Evolutionary conservation across 2,888 invertebrate genomes (phyloP), one percentile per base, ranked within the genome.

Genomic region (Drosophila paramelanica): DNA sequence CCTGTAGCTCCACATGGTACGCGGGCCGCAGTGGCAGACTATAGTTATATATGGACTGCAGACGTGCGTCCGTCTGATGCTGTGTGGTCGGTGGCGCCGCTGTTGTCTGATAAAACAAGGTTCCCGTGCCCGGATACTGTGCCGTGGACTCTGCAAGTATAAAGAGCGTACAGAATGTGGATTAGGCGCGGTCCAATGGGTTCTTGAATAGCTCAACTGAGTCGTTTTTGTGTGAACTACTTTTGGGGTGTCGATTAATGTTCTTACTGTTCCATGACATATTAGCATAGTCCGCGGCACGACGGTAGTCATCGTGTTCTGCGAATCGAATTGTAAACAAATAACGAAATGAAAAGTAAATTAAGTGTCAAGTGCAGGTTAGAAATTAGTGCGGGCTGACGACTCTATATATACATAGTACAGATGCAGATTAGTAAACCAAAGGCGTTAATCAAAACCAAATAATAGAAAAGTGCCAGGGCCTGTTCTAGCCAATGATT

Each of bases 231-330:
- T 27, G 47, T 58, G 61, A 64, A 68, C 75, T 72, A 65, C 57
- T 68, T 72, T 47, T 17, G 57, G 67, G 43, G 11, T 41, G 67
- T 52, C 57, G 64, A 73, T 56, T 57, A 58, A 67, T 65, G 52
- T 70, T 77, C 96, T 96, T 94, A 96, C 96, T 96, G 94, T 96
- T 96, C 96, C 96, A 96, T 82, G 96, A 94, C 90, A 96, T 96
- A 91, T 96, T 96, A 90, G 96, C 94, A 94, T 96, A 95, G 92
- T 96, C 96, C 91, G 95, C 95, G 91, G 95, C 95, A 93, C 96
- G 95, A 90, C 96, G 95, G 91, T 95, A 95, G 93, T 96, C 96
- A 92, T 96, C 96, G 92, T 95, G 94, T 92, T 95, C 96, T 96
- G 81, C 64, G 90, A 90, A 86, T 75, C 86, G 55, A 82, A 77